Evolutionary conservation across 2,888 invertebrate species (phyloP), one percentile per base, ranked within the genome.

Genomic region (Agriopis aurantiaria): DNA sequence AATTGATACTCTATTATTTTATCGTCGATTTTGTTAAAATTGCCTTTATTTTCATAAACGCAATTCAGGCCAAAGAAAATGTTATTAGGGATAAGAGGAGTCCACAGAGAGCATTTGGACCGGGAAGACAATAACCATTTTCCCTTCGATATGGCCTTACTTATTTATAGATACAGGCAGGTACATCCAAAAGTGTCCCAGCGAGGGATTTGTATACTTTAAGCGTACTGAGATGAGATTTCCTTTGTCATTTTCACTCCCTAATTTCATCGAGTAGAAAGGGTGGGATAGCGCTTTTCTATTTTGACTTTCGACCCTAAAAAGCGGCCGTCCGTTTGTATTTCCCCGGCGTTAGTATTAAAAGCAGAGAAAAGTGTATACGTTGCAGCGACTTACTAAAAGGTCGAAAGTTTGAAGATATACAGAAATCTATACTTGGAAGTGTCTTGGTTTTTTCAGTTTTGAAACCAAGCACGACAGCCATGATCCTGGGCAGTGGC

Each of bases 51-150:
- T 70, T 70, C 70, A 70, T 70, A 70, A 66, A 66, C 70, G 62
- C 48, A 43, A 70, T 63, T 70, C 66, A 40, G 79, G 79, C 78
- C 81, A 78, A 83, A 79, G 83, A 75, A 82, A 82, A 84, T 79
- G 82, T 85, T 86, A 86, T 87, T 85, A 81, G 78, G 82, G 79
- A 83, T 85, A 84, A 85, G 82, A 83, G 78, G 81, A 80, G 83
- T 79, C 82, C 83, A 76, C 75, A 74, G 82, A 78, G 85, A 80
- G 79, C 84, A 66, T 81, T 80, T 82, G 79, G 80, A 71, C 77
- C 73, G 81, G 78, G 78, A 80, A 80, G 81, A 84, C 82, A 84
- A 87, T 86, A 85, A 83, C 82, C 79, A 79, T 86, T 86, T 83
- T 78, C 82, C 81, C 80, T 82, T 83, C 83, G 82, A 84, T 85